These are phyloP conservation scores for Cirrhinus mrigala DNA, from an alignment of 2,797 vertebrate genomes.

Conservation along the genomic window DNA sequence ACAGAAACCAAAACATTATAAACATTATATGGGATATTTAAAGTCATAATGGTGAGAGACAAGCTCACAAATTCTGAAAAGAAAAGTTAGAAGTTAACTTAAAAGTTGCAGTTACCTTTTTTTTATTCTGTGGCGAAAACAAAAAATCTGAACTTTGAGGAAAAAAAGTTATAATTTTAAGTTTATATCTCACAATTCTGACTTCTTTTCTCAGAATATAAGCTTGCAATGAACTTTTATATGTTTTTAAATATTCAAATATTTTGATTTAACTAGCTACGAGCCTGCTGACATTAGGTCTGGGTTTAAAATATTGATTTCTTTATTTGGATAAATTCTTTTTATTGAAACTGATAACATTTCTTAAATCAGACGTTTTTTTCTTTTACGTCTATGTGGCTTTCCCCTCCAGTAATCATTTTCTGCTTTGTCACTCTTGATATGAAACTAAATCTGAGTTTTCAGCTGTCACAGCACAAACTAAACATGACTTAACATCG, in stretches of 20 bases:
- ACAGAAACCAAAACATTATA: too few relatives aligned
- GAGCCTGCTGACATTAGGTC: not conserved
- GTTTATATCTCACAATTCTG: too few relatives aligned
- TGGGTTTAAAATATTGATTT: not conserved
- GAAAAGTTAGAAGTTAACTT: not conserved
- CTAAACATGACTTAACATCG: not conserved
- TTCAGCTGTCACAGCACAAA: not conserved
- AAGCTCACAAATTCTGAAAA: not conserved
- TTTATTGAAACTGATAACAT: not conserved
- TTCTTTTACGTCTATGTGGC: not conserved
- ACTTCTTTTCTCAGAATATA: not conserved
- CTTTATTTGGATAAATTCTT: not conserved
- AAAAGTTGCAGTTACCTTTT: not conserved
- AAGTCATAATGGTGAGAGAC: too few relatives aligned
- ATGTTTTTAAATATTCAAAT: not conserved
- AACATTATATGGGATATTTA: too few relatives aligned
- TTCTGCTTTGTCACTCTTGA: not conserved
- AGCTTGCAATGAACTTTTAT: not conserved
- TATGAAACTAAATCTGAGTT: not conserved
- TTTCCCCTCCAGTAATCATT: not conserved
- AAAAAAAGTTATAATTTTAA: not conserved
- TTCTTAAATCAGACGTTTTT: not conserved
- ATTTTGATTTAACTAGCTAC: not conserved
- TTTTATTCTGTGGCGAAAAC: not conserved
- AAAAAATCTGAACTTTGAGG: not conserved